Percentiles rank a stretch among this genome's conserved stretches.
Conservation (phyloP, 1,140 invertebrate genomes). For the Stenopsyche tienmushanensis region DNA sequence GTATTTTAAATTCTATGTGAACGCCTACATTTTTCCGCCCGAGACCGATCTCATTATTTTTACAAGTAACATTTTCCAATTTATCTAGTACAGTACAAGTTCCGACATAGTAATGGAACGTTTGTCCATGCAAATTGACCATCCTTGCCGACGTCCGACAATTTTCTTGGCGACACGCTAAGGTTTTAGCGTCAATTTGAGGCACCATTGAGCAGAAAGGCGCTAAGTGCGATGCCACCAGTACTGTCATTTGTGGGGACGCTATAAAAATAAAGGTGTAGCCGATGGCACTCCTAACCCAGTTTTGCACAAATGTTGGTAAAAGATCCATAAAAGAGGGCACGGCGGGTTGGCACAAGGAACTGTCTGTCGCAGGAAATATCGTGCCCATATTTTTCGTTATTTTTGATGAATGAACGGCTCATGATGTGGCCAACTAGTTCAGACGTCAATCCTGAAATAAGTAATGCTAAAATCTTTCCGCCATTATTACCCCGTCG, state of each 20-base stretch:
- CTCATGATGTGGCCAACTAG: neutral
- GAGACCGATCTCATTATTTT: no score
- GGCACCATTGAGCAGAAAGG: neutral
- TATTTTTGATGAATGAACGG: conserved; percentile 7
- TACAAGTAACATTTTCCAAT: no score
- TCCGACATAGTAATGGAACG: neutral
- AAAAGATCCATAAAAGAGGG: conserved; percentile 16
- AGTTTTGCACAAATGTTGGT: neutral
- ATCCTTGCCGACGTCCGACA: neutral
- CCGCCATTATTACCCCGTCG: neutral
- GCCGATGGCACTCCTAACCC: conserved; percentile 7
- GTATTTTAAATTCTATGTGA: no score
- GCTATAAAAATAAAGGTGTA: conserved; percentile 21
- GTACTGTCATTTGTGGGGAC: neutral
- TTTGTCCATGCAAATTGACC: neutral
- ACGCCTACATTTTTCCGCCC: no score
- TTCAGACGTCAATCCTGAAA: neutral
- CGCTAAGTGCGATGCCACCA: neutral
- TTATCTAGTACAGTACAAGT: no score
- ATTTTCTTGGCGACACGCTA: neutral
- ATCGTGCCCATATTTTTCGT: neutral
- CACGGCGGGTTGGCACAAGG: neutral
- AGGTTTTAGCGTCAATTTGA: conserved; percentile 17
- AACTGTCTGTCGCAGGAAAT: conserved; percentile 5
- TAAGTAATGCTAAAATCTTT: neutral